phyloP scores from a whole-genome alignment of 2,888 invertebrate species.

The Plebejus melissa region DNA sequence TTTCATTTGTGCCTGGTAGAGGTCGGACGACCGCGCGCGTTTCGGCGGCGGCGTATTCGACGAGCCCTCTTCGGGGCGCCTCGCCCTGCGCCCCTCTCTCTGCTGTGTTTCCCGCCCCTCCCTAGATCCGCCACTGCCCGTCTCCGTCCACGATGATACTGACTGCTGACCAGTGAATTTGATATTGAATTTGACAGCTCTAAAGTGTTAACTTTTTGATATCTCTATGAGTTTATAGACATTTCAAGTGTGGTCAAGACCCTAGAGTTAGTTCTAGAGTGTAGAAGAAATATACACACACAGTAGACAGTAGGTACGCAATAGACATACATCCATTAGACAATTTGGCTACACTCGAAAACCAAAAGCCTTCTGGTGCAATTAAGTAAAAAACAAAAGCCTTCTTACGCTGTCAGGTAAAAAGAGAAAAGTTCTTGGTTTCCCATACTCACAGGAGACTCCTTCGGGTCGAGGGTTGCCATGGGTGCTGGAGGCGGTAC shows the following conservation, averaged over 20 bases:
- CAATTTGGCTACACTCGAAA: too few species aligned
- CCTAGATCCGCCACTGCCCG: constrained; percentile 65
- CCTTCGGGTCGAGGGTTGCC: constrained; percentile 80
- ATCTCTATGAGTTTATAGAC: neutral
- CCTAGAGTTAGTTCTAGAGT: too few species aligned
- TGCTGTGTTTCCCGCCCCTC: constrained; percentile 59
- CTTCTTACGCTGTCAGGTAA: neutral
- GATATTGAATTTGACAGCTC: neutral
- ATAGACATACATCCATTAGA: too few species aligned
- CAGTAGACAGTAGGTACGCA: too few species aligned
- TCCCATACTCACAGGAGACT: constrained; percentile 81
- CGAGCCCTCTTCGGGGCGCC: constrained; percentile 73
- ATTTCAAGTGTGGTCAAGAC: neutral
- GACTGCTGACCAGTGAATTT: constrained; percentile 47
- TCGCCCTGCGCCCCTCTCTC: constrained; percentile 69
- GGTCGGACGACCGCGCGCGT: constrained; percentile 84
- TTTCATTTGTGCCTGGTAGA: constrained; percentile 81
- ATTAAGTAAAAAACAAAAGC: too few species aligned
- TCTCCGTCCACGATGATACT: constrained; percentile 73
- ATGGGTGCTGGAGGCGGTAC: constrained; percentile 80
- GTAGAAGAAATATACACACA: too few species aligned
- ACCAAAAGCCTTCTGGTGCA: too few species aligned
- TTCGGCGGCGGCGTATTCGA: constrained; percentile 82
- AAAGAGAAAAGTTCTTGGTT: neutral
- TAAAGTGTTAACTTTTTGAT: neutral